These are phyloP conservation scores for Pachyseris speciosa DNA, from an alignment of 64 coral and sea anemone species.

Conservation along the genomic window DNA sequence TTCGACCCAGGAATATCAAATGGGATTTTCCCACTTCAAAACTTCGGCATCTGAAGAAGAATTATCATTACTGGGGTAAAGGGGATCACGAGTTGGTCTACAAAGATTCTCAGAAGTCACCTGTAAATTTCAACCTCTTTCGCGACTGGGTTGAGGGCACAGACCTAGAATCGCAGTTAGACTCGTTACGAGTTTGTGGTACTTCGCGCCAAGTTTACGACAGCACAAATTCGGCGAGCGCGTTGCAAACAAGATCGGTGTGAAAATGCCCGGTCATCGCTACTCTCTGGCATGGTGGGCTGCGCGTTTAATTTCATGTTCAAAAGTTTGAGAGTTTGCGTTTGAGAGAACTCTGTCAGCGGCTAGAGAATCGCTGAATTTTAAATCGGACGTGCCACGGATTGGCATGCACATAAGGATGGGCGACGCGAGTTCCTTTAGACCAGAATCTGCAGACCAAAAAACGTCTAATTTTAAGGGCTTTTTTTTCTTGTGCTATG, in stretches of 20 bases:
- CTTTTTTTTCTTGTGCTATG: slow-evolving; percentile 48
- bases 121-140: slow-evolving; percentile 32
- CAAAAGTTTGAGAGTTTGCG: slow-evolving; percentile 1
- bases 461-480: slow-evolving; percentile 19
- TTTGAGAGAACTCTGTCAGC: slow-evolving; percentile 24
- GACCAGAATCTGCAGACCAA: background rate
- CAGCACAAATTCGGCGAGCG: slow-evolving; percentile 29
- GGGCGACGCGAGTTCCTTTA: slow-evolving; percentile 39
- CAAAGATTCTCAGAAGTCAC: background rate
- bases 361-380: slow-evolving; percentile 21
- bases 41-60: slow-evolving; percentile 10
- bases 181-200: slow-evolving; percentile 60
- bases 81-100: slow-evolving; percentile 6
- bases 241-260: slow-evolving; percentile 20
- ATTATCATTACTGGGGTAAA: slow-evolving; percentile 71
- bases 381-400: background rate
- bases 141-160: slow-evolving; percentile 35
- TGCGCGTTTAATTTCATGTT: slow-evolving; percentile 69
- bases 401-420: slow-evolving; percentile 73
- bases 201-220: slow-evolving; percentile 55
- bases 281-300: slow-evolving; percentile 41
- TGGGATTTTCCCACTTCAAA: slow-evolving; percentile 47
- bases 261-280: background rate
- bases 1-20: slow-evolving; percentile 49
- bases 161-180: slow-evolving; percentile 28